Evolutionary conservation across 2,888 invertebrate genomes (phyloP).

Genomic region (Morpho deidamia): DNA sequence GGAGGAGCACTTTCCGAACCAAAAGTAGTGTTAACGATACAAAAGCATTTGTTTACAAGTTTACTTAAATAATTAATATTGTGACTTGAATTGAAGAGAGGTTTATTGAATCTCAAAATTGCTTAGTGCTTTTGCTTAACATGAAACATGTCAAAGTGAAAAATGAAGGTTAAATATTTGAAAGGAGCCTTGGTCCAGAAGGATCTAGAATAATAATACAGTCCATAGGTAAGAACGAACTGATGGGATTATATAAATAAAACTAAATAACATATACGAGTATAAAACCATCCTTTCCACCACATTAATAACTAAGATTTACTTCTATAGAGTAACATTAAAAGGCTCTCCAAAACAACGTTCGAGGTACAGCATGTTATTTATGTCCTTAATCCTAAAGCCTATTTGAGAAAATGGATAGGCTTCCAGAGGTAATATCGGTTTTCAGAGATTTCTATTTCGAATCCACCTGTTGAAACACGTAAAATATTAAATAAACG

Average conservation of each 20-base stretch:
- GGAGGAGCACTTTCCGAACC: too few relatives aligned
- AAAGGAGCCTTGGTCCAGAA: too few relatives aligned
- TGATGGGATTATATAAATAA: background rate
- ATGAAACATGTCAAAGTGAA: too few relatives aligned
- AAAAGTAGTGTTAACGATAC: too few relatives aligned
- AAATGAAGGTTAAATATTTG: too few relatives aligned
- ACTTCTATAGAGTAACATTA: slow-evolving; percentile 9
- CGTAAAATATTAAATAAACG: background rate
- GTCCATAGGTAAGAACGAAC: too few relatives aligned
- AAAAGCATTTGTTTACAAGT: too few relatives aligned
- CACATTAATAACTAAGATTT: slow-evolving; percentile 9
- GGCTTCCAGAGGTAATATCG: slow-evolving; percentile 12
- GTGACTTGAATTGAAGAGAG: too few relatives aligned
- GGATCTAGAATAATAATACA: too few relatives aligned
- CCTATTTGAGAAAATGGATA: slow-evolving; percentile 14
- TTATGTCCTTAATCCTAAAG: slow-evolving; percentile 18
- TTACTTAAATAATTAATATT: too few relatives aligned
- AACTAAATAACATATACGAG: background rate
- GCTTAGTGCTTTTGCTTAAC: too few relatives aligned
- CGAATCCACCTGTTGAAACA: background rate
- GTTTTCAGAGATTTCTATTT: slow-evolving; percentile 6
- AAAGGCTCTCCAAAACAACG: slow-evolving; percentile 16
- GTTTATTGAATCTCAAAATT: too few relatives aligned
- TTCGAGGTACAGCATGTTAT: slow-evolving; percentile 11
- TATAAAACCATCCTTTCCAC: background rate